A percentile compares a stretch with the other conserved stretches of the same genome.
These are phyloP conservation scores for Agapornis roseicollis DNA, from an alignment of 2,113 vertebrate genomes.

Conservation along the genomic window DNA sequence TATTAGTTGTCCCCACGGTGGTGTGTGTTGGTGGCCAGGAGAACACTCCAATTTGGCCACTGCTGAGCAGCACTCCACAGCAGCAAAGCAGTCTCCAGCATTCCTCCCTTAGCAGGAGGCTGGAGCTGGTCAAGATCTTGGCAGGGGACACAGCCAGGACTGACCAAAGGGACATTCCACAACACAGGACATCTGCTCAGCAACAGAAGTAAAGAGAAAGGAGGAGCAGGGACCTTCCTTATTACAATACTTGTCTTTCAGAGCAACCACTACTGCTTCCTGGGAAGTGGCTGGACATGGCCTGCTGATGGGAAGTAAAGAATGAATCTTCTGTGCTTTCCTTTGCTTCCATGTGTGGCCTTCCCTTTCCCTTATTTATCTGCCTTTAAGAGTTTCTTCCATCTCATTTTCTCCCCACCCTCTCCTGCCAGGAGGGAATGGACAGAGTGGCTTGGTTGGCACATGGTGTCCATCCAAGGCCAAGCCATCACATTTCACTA, in stretches of 20 bases:
- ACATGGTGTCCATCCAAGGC: background rate
- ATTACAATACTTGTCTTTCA: background rate
- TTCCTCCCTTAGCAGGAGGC: background rate
- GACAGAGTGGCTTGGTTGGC: background rate
- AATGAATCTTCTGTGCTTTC: background rate
- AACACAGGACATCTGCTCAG: background rate
- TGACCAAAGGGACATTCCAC: background rate
- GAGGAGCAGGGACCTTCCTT: background rate
- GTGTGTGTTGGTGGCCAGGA: background rate
- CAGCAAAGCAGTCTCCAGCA: background rate
- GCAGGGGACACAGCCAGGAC: background rate
- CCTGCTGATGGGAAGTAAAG: background rate
- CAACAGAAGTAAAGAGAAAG: background rate
- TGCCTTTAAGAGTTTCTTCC: background rate
- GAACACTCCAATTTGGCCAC: background rate
- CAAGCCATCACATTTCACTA: fast-evolving
- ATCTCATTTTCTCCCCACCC: background rate
- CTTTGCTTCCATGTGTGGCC: background rate
- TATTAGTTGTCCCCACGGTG: background rate
- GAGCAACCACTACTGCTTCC: background rate
- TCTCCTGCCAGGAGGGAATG: background rate
- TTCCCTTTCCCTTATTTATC: background rate
- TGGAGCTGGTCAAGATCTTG: background rate
- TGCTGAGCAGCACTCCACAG: background rate
- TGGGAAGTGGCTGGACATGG: background rate